Conservation (phyloP, 2,888 invertebrate genomes). For the Cantharis nigra region DNA sequence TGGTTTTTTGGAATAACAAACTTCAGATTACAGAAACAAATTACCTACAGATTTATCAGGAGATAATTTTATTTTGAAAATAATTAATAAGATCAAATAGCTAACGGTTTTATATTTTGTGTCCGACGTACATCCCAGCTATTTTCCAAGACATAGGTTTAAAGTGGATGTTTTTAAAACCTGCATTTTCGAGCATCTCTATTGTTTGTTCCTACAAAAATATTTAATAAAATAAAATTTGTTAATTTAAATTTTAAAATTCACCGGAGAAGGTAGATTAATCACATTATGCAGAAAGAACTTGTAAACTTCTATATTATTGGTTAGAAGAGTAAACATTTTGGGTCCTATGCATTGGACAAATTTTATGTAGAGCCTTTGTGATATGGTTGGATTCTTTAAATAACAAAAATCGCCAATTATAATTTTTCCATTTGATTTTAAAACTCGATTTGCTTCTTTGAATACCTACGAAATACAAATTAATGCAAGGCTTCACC, state of each 20-base stretch:
- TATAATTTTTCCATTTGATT: not conserved
- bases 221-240: not conserved
- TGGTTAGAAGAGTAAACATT: not conserved
- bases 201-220: not conserved
- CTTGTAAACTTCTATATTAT: not conserved
- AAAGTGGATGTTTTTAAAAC: not conserved
- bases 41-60: too few species aligned
- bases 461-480: not conserved
- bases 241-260: not conserved
- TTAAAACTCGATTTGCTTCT: not conserved
- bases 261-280: not conserved
- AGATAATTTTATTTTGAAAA: too few species aligned
- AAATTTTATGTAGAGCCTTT: not conserved
- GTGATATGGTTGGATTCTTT: not conserved
- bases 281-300: not conserved
- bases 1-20: too few species aligned
- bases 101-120: not conserved
- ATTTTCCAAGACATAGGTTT: not conserved
- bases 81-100: too few species aligned
- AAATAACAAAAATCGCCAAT: not conserved
- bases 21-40: too few species aligned
- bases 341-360: not conserved
- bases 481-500: too few species aligned
- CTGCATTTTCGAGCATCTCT: not conserved
- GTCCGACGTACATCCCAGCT: not conserved